A percentile compares a stretch with the other conserved stretches of the same genome.
These are phyloP conservation scores for Penaeus monodon DNA, from an alignment of 2,888 invertebrate species.

Conservation along the genomic window DNA sequence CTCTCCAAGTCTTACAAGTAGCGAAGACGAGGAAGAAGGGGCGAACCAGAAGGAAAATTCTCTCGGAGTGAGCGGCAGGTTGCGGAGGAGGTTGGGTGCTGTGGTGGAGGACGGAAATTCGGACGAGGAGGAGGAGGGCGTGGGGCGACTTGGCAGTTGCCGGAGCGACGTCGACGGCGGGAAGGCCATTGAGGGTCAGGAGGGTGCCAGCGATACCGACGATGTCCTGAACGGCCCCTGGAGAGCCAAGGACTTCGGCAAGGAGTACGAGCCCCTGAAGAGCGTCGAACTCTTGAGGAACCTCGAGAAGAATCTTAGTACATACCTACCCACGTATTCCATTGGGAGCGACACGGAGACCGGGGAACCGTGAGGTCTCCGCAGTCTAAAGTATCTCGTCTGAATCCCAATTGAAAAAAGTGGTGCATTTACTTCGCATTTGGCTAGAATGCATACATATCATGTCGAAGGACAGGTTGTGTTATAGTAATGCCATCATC, in stretches of 20 bases:
- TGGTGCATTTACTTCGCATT: constrained; percentile 39
- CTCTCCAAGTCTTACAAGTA: constrained; percentile 63
- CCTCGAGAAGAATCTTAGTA: constrained; percentile 54
- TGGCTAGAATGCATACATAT: constrained; percentile 24
- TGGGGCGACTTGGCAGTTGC: background rate
- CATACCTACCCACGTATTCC: constrained; percentile 59
- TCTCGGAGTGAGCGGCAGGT: constrained; percentile 26
- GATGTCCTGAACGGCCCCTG: constrained; percentile 30
- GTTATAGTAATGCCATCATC: constrained; percentile 23
- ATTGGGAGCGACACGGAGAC: constrained; percentile 60
- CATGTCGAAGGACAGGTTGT: constrained; percentile 39
- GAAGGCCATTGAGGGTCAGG: constrained; percentile 18
- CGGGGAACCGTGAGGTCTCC: constrained; percentile 28
- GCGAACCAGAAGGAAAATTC: constrained; percentile 31
- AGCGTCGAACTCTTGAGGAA: constrained; percentile 59
- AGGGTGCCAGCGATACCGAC: constrained; percentile 29
- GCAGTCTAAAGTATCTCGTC: background rate
- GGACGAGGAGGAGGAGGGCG: constrained; percentile 34
- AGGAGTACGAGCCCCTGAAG: constrained; percentile 63
- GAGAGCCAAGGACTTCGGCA: constrained; percentile 52
- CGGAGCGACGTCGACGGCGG: background rate
- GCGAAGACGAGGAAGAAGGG: constrained; percentile 64
- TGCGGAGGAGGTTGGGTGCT: constrained; percentile 50
- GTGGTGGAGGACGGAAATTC: constrained; percentile 50
- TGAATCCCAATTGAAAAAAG: background rate